Evolutionary conservation across 2,797 vertebrate genomes (phyloP), one percentile per base, ranked within the genome.

Genomic region (Hippopotamyrus pictus): DNA sequence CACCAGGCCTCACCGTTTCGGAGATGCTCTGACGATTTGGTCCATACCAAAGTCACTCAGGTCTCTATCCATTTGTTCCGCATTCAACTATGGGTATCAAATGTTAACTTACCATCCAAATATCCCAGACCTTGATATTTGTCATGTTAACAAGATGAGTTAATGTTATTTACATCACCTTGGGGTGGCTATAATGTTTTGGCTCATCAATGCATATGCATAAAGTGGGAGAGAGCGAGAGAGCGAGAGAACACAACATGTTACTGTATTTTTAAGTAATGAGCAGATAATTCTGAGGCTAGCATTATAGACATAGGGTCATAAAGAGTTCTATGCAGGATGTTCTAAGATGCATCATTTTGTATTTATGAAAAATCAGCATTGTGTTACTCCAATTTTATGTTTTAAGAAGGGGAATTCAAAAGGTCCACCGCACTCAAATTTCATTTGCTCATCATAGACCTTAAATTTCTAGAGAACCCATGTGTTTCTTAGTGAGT

Each of bases 371-470:
- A 69, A 84, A 54, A 25, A 85, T 44, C 48, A 3, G 11, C 50
- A 46, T 88, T 46, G 0, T 88, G 50, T 9, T 57, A 57, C 12
- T 83, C 51, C 53, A 22, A 59, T 83, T 83, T 83, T 84, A 73
- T 46, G 25, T 46, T 59, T 59, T 22, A 29, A 3, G 12, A 22
- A 54, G 4, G 12, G 19, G 11, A 29, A 84, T 88, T 57, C 48
- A 37, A 87, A 84, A 79, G 54, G 33, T 88, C 48, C 82, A 48
- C 86, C 89, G 89, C 89, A 54, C 90, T 87, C 73, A 82, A 89
- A 89, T 89, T 88, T 89, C 59, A 89, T 90, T 89, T 89, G 48
- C 85, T 90, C 65, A 84, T 62, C 90, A 46, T 53, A 76, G 86
- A 89, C 88, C 89, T 87, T 89, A 89, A 25, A 62, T 51, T 57